Evolutionary conservation across 2,888 invertebrate species (phyloP), one percentile per base, ranked within the genome.

Genomic region (Polyommatus icarus): DNA sequence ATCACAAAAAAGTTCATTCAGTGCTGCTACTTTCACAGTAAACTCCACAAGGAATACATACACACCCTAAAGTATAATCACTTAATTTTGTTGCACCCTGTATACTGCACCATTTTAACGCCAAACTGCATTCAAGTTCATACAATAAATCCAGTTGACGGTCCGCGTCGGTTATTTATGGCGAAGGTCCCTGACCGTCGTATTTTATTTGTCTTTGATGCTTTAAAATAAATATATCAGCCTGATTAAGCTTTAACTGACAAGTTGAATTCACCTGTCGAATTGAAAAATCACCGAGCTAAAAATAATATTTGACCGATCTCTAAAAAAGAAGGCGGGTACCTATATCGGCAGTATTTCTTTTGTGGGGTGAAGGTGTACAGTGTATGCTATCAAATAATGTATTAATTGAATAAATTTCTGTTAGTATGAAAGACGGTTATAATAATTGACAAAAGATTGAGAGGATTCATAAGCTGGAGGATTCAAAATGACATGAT

Each of bases 181-280:
- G 67, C 67, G 29, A 67, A 67, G 67, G 67, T 61, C 67, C 67
- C 29, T 67, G 61, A 12, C 12, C 61, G 12, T 24, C 61, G 67
- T 67, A 67, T 67, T 67, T 67, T 67, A 67, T 67, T 67, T 32
- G 67, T 32, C 29, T 67, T 67, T 67, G 67, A 67, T 67, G 29
- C 67, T 32, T 29, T 67, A 18, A 67, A 67, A 67, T 67, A 67
- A 67, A 67, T 67, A 67, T 67, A 32, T 67, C 29, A 67, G 67
- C 67, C 67, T 67, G 67, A 67, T 67, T 32, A 67, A 67, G 67
- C 67, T 67, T 67, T 67, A 15, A 67, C 67, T 67, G 67, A 67
- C 67, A 67, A 67, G 67, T 67, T 67, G 67, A 18, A 67, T 67
- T 29, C 67, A 67, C 67, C 67, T 67, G 67, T 67, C 67, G 29